phyloP scores from a whole-genome alignment of 2,113 vertebrate genomes.

The Rhynchomys soricoides region DNA sequence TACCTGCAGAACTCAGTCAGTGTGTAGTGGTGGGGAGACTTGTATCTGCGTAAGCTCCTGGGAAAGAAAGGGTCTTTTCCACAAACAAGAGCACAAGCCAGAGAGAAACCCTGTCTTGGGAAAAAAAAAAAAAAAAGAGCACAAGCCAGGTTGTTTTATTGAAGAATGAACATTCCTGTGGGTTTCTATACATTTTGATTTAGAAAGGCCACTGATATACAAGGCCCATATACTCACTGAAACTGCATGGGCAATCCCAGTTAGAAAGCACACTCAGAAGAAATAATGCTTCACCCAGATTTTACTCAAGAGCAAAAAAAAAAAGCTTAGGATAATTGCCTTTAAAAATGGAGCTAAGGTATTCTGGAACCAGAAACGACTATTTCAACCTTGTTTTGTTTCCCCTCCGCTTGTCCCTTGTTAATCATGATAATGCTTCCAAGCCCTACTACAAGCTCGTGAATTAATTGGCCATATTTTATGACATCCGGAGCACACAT shows the following conservation, averaged over 20 bases:
- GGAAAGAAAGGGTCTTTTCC: not conserved
- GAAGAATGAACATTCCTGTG: not conserved
- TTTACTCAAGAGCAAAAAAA: not conserved
- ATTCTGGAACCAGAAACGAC: not conserved
- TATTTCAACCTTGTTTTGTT: not conserved
- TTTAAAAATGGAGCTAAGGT: not conserved
- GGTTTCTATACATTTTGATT: not conserved
- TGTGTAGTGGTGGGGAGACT: not conserved
- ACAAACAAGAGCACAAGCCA: not conserved
- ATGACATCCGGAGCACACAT: not conserved
- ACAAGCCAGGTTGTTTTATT: not conserved
- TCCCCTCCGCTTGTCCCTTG: not conserved
- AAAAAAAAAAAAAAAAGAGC: not conserved
- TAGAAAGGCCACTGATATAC: slow-evolving; percentile 1
- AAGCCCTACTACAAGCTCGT: not conserved
- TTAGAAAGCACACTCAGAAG: not conserved
- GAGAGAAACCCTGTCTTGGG: too few relatives aligned
- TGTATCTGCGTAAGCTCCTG: not conserved
- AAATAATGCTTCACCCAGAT: not conserved
- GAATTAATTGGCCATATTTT: not conserved
- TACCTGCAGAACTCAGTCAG: too few relatives aligned
- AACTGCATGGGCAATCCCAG: not conserved
- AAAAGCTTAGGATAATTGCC: not conserved
- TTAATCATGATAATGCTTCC: not conserved
- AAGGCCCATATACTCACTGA: not conserved